Evolutionary conservation across 2,113 vertebrate genomes (phyloP).

Genomic region (Donacobius atricapilla): DNA sequence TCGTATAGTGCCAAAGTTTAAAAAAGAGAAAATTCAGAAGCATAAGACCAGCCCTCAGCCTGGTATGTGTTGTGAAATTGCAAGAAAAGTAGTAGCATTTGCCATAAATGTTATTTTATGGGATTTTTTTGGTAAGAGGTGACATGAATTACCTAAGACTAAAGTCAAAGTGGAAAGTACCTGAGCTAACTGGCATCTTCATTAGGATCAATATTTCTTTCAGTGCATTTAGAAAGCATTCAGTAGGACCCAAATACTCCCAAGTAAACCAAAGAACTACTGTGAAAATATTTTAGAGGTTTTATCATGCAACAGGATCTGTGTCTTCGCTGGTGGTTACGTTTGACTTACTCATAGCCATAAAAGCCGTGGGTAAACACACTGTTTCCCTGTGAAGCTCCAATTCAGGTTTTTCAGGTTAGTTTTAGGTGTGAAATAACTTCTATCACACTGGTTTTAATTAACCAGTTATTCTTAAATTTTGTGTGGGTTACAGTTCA

Average conservation of each 20-base stretch:
- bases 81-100: background rate
- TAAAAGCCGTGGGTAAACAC: background rate
- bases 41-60: constrained; percentile 88
- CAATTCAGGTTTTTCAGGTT: background rate
- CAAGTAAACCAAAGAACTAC: background rate
- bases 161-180: background rate
- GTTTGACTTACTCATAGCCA: background rate
- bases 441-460: constrained; percentile 22
- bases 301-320: background rate
- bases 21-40: constrained; percentile 92
- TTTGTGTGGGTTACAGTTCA: background rate
- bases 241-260: background rate
- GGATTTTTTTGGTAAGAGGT: background rate
- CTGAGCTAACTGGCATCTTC: background rate
- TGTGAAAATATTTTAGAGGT: background rate
- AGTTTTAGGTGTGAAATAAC: background rate
- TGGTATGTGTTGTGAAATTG: constrained; percentile 79
- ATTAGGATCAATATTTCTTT: background rate
- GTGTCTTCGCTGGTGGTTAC: background rate
- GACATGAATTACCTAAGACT: background rate
- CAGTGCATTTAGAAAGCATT: background rate
- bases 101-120: background rate
- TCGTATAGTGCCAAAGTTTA: constrained; percentile 98
- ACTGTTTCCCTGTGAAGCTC: background rate
- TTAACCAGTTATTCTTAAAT: constrained; percentile 11